Evolutionary conservation across 1,140 invertebrate genomes (phyloP).

Genomic region (Caerostris extrusa): DNA sequence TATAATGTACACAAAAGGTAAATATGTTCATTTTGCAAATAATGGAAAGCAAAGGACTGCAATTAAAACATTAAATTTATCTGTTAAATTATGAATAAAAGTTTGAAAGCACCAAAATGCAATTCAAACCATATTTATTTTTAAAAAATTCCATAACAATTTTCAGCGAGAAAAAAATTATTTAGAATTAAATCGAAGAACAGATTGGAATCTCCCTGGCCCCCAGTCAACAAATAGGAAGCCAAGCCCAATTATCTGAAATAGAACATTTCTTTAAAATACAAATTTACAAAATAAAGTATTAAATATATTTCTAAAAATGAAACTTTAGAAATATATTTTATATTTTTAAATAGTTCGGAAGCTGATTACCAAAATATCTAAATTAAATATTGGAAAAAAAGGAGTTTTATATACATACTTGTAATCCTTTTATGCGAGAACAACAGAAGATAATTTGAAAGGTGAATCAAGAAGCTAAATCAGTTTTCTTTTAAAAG

Average conservation of each 20-base stretch:
- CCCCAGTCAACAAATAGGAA: neutral
- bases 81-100: neutral
- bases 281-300: neutral
- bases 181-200: neutral
- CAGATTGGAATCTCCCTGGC: constrained; percentile 13
- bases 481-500: no score
- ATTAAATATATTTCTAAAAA: constrained; percentile 6
- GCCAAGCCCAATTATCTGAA: constrained; percentile 31
- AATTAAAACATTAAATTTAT: neutral
- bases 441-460: no score
- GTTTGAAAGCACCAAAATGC: neutral
- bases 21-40: neutral
- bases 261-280: constrained; percentile 47
- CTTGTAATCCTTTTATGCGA: no score
- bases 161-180: neutral
- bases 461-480: no score
- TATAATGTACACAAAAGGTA: no score
- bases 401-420: no score
- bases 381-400: no score
- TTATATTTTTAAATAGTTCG: no score
- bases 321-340: neutral
- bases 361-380: no score
- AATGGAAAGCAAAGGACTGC: neutral
- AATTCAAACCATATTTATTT: constrained; percentile 1
- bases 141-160: neutral